Base-by-base conservation (phyloP, 1,140 invertebrate species). In the Zophobas atratus region DNA sequence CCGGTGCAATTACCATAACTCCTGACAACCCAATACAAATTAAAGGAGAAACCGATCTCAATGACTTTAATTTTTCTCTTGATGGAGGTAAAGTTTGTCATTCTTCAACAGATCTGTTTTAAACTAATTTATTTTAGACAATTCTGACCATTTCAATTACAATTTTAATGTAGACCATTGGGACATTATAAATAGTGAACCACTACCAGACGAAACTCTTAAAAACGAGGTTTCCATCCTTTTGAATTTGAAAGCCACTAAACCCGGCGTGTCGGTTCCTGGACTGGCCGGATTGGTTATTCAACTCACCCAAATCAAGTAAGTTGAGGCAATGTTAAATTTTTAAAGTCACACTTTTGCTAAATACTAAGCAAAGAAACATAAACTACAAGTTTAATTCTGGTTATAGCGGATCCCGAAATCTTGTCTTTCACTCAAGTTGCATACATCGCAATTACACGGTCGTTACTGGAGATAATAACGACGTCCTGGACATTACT, bases 231-330 rank as follows among this genome's bases (percentile, higher is more conserved):
- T 33, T 33, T 55, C 53, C 5, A 33, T 55, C 35, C 35, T 34
- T 6, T 55, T 55, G 8, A 55, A 34, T 55, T 55, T 55, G 20
- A 20, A 55, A 55, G 53, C 53, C 6, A 55, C 53, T 1, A 55
- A 55, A 33, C 2, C 1, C 6, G 53, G 20, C 6, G 53, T 55
- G 33, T 0, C 8, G 32, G 32, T 32, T 33, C 1, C 32, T 3
- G 53, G 53, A 32, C 0, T 34, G 6, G 53, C 53, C 5, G 53
- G 33, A 5, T 55, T 55, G 33, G 20, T 55, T 32, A 34, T 55
- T 2, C 33, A 55, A 34, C 53, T 55, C 6, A n/a, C 53, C 53
- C 0, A 32, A 55, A 55, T 32, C 8, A 55, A 55, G 53, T 20
- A 34, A 33, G n/a, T 51, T 6, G 49, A 20, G 3, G 49, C 33